Conservation (phyloP, 2,888 invertebrate species). For the Podotricha telesiphe region DNA sequence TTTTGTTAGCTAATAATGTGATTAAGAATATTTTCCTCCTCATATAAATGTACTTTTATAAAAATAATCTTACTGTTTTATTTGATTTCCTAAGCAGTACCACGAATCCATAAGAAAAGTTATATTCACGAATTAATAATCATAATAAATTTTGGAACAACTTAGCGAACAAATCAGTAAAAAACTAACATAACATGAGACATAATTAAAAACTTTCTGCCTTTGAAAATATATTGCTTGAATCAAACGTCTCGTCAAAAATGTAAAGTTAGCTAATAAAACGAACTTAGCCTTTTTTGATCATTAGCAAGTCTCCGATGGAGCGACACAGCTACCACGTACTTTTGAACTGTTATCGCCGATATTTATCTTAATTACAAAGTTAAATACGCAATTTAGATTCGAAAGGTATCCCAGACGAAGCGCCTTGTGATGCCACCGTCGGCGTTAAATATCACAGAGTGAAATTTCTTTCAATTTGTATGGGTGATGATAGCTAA, state of each 20-base stretch:
- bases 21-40: too few relatives aligned
- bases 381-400: slow-evolving; percentile 74
- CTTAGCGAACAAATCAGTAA: slow-evolving; percentile 13
- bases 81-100: background rate
- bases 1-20: too few relatives aligned
- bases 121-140: slow-evolving; percentile 13
- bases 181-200: slow-evolving; percentile 15
- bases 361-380: slow-evolving; percentile 80
- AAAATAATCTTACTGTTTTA: too few relatives aligned
- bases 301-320: slow-evolving; percentile 56
- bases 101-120: background rate
- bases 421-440: slow-evolving; percentile 77
- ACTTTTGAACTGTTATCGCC: slow-evolving; percentile 67
- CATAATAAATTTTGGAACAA: slow-evolving; percentile 8
- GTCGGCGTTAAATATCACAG: slow-evolving; percentile 76
- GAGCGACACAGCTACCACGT: slow-evolving; percentile 66
- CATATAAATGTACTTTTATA: too few relatives aligned
- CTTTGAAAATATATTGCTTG: slow-evolving; percentile 44
- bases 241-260: slow-evolving; percentile 23
- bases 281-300: slow-evolving; percentile 50
- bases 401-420: slow-evolving; percentile 64
- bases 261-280: slow-evolving; percentile 29
- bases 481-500: slow-evolving; percentile 65
- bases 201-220: slow-evolving; percentile 33
- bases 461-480: slow-evolving; percentile 62